Evolutionary conservation across 2,888 invertebrate genomes (phyloP).

Genomic region (Globia sparganii): DNA sequence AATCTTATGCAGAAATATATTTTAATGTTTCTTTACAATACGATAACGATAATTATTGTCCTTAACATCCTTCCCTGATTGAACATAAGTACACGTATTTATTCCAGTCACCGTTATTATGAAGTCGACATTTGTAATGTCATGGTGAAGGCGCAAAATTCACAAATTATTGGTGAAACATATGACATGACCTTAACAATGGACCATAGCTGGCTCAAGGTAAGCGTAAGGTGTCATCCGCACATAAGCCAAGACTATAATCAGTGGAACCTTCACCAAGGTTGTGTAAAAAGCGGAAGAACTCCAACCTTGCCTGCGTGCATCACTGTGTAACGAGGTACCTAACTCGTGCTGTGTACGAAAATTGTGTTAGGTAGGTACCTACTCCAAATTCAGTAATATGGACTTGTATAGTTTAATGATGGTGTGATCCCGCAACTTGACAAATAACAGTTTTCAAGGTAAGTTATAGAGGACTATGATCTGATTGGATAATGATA

Average conservation of each 20-base stretch:
- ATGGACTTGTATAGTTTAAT: neutral
- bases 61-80: neutral
- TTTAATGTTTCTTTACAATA: conserved; percentile 7
- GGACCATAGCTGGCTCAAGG: conserved; percentile 18
- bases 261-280: conserved; percentile 50
- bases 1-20: conserved; percentile 18
- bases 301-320: conserved; percentile 52
- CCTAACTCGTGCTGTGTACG: conserved; percentile 3
- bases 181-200: conserved; percentile 11
- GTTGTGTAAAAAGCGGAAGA: conserved; percentile 57
- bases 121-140: neutral
- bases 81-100: neutral
- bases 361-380: conserved; percentile 15
- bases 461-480: neutral
- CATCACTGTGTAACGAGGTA: conserved; percentile 50
- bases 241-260: conserved; percentile 38
- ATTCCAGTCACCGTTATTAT: conserved; percentile 1
- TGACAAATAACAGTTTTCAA: neutral
- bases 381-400: conserved; percentile 15
- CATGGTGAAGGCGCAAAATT: neutral
- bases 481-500: neutral
- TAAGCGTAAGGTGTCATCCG: conserved; percentile 24
- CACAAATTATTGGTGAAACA: conserved; percentile 1
- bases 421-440: neutral
- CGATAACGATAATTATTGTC: conserved; percentile 14